phyloP scores from a whole-genome alignment of 2,113 vertebrate genomes.

The Percopsis transmontana region DNA sequence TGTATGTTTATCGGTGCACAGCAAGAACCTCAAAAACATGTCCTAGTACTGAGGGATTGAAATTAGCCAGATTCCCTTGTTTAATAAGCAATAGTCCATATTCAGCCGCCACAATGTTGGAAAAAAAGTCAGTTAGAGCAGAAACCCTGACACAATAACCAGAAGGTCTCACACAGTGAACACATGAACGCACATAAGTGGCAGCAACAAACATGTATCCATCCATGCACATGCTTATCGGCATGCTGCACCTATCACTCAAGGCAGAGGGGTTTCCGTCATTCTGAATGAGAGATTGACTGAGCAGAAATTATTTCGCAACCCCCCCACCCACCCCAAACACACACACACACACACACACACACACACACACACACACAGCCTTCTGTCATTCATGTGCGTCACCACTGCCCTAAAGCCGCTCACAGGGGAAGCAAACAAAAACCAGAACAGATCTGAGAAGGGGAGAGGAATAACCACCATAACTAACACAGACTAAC shows the following conservation, averaged over 20 bases:
- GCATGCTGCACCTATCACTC: constrained; percentile 16
- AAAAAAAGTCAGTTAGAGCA: constrained; percentile 50
- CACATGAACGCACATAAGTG: constrained; percentile 26
- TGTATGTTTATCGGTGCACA: background rate
- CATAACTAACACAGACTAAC: constrained; percentile 26
- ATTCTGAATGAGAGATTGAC: constrained; percentile 37
- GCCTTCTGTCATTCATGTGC: constrained; percentile 32
- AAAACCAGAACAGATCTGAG: constrained; percentile 67
- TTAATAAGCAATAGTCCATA: constrained; percentile 37
- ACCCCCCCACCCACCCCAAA: background rate
- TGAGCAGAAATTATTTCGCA: background rate
- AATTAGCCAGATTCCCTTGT: constrained; percentile 24
- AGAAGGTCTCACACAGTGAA: constrained; percentile 18
- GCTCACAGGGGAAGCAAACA: constrained; percentile 66
- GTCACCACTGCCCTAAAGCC: constrained; percentile 63
- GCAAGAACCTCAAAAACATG: constrained; percentile 1
- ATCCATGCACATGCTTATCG: constrained; percentile 4
- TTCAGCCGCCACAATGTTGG: constrained; percentile 42
- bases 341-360: background rate
- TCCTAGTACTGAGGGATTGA: background rate
- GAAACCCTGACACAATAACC: constrained; percentile 52
- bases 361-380: background rate
- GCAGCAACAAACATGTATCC: constrained; percentile 5
- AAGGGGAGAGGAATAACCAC: constrained; percentile 27
- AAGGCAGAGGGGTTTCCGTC: constrained; percentile 24